Evolutionary conservation across 2,113 vertebrate genomes (phyloP).

Genomic region (Podocnemis expansa): DNA sequence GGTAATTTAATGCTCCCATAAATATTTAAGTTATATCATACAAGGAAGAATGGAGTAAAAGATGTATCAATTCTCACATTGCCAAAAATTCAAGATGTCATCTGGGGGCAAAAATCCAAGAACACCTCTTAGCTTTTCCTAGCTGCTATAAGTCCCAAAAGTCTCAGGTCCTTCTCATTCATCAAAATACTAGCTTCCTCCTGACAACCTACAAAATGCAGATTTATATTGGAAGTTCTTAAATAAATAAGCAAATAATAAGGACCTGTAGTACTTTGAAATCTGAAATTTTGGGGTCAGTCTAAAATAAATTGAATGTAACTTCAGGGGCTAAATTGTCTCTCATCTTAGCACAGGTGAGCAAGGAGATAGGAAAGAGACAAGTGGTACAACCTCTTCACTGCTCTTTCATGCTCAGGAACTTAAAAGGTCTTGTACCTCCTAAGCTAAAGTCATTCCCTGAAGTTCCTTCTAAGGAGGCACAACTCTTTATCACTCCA

Average conservation of each 20-base stretch:
- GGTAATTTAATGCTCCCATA: background rate
- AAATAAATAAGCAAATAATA: too few species aligned
- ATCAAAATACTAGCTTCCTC: background rate
- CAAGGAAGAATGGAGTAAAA: background rate
- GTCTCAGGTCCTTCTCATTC: background rate
- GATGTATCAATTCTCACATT: background rate
- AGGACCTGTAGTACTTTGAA: background rate
- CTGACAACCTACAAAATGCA: background rate
- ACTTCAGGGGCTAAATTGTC: background rate
- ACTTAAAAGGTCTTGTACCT: background rate
- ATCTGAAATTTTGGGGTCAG: background rate
- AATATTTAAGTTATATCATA: slow-evolving; percentile 4
- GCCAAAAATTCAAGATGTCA: background rate
- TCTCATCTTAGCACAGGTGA: background rate
- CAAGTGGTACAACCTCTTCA: background rate
- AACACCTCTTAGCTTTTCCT: background rate
- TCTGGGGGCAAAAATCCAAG: background rate
- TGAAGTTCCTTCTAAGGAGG: background rate
- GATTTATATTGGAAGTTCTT: background rate
- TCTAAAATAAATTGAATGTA: background rate
- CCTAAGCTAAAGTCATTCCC: background rate
- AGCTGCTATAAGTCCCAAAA: background rate
- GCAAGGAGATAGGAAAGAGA: background rate
- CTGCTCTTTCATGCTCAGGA: background rate
- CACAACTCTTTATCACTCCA: background rate